Evolutionary conservation across 2,113 vertebrate species (phyloP).

Genomic region (Passerina amoena): DNA sequence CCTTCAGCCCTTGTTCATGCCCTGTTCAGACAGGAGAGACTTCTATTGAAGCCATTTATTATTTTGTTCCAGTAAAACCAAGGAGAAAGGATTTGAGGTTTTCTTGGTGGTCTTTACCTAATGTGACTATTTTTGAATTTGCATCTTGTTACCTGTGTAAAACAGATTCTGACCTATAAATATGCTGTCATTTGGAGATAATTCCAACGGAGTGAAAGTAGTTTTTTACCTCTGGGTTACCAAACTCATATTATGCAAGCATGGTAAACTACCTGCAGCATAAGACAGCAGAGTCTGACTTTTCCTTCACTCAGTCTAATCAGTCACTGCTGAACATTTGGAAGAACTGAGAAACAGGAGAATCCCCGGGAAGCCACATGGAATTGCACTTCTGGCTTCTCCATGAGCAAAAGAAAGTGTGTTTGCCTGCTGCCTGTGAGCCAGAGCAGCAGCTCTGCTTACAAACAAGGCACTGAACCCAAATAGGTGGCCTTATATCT

Average conservation of each 20-base stretch:
- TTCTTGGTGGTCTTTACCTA: neutral
- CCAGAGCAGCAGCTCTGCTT: conserved; percentile 22
- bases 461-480: neutral
- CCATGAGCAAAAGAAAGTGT: neutral
- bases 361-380: neutral
- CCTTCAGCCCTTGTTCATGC: neutral
- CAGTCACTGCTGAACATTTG: neutral
- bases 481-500: conserved; percentile 3
- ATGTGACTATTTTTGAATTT: neutral
- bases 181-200: neutral
- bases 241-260: neutral
- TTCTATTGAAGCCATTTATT: neutral
- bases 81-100: neutral
- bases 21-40: neutral
- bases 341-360: neutral
- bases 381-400: neutral
- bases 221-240: neutral
- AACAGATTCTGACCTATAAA: neutral
- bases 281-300: neutral
- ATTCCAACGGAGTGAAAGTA: neutral
- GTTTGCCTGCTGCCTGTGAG: neutral
- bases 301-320: neutral
- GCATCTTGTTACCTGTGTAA: neutral
- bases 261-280: neutral
- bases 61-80: neutral